Evolutionary conservation across 2,797 vertebrate species (phyloP).

Genomic region (Falco rusticolus): DNA sequence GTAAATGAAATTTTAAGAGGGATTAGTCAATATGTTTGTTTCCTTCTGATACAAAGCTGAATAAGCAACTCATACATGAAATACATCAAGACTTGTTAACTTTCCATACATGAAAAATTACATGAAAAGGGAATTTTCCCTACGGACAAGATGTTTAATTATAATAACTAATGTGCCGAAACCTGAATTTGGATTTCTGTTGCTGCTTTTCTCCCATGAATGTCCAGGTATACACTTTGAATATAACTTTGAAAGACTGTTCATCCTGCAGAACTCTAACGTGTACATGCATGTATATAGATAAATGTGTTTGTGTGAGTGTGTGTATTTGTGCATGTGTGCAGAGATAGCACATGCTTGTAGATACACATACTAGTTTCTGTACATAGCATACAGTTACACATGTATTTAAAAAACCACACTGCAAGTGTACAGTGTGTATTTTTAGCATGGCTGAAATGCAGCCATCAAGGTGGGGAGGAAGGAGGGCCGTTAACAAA

Average conservation of each 20-base stretch:
- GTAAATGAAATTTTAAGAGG: background rate
- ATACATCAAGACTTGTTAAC: background rate
- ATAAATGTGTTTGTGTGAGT: background rate
- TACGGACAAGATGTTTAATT: background rate
- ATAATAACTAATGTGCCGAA: background rate
- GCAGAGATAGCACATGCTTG: background rate
- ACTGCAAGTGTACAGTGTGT: background rate
- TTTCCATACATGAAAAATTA: too few species aligned
- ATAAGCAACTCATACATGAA: background rate
- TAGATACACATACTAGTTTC: background rate
- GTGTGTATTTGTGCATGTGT: background rate
- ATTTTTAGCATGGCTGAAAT: background rate
- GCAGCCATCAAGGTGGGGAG: background rate
- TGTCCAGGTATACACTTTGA: background rate
- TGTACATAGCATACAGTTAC: rapidly evolving
- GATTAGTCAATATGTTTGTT: background rate
- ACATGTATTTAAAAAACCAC: background rate
- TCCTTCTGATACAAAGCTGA: background rate
- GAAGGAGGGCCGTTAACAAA: background rate
- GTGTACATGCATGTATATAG: background rate
- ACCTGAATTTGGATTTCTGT: background rate
- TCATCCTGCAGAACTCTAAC: background rate
- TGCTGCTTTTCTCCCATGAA: background rate
- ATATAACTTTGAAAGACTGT: background rate
- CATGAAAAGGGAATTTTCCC: background rate